Evolutionary conservation across 2,113 vertebrate species (phyloP).

Genomic region (Ictalurus punctatus): DNA sequence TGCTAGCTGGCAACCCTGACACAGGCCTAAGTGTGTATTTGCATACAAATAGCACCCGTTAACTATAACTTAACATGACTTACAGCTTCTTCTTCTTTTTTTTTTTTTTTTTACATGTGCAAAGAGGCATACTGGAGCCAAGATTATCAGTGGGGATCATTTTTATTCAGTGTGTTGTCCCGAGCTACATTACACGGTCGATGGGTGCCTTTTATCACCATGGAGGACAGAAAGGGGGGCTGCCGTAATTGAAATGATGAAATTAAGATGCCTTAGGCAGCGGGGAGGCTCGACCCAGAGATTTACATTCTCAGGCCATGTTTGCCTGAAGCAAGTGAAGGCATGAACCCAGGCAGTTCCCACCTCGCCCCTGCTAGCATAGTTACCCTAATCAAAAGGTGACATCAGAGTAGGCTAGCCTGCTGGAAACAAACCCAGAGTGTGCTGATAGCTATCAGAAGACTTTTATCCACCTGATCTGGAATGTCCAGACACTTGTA

Average conservation of each 20-base stretch:
- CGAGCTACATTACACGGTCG: slow-evolving; percentile 14
- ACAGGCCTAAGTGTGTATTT: background rate
- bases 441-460: slow-evolving; percentile 42
- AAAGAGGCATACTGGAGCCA: background rate
- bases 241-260: slow-evolving; percentile 15
- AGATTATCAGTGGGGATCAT: slow-evolving; percentile 35
- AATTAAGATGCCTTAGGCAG: slow-evolving; percentile 16
- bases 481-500: slow-evolving; percentile 36
- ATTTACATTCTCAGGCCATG: slow-evolving; percentile 50
- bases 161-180: background rate
- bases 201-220: slow-evolving; percentile 25
- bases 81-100: background rate
- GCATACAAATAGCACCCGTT: background rate
- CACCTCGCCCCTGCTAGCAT: background rate
- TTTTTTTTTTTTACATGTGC: background rate
- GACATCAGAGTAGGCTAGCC: slow-evolving; percentile 42
- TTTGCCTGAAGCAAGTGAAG: slow-evolving; percentile 46
- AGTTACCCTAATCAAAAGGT: slow-evolving; percentile 46
- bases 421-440: slow-evolving; percentile 36
- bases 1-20: background rate
- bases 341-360: slow-evolving; percentile 39
- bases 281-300: slow-evolving; percentile 7
- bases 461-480: slow-evolving; percentile 37
- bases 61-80: background rate
- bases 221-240: slow-evolving; percentile 11